Evolutionary conservation across 2,113 vertebrate genomes (phyloP), one percentile per base, ranked within the genome.

Genomic region (Aspidoscelis tigris): DNA sequence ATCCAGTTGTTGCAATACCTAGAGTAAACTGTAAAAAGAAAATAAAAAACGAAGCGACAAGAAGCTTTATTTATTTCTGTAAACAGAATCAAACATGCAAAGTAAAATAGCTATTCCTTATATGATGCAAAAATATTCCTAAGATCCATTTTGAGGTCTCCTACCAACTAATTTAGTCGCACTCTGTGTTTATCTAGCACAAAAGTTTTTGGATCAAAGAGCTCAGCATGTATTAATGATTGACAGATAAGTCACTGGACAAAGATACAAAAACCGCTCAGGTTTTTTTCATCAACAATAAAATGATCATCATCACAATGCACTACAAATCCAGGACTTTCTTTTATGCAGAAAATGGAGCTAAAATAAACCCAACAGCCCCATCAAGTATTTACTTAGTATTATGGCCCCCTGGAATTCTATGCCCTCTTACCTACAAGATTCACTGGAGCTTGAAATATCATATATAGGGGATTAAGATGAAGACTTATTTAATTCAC

Each of bases 191-290:
- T 43, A 73, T 18, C 24, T 16, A 39, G 33, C 41, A 69, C n/a
- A 61, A 78, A 78, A 20, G 33, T 33, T 33, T 33, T 61, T 84
- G 65, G 75, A 84, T 43, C 82, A 61, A 61, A 11, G 39, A 33
- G 8, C 14, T 33, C 58, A 58, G 5, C 39, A 3, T 84, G 16
- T 33, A 83, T 83, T 83, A 84, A 70, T 77, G 33, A 84, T 77
- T 84, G 64, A 84, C 82, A 77, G 12, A 43, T 14, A 33, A 61
- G 7, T 47, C 39, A 24, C 65, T 53, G 33, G 65, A 14, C 65
- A 77, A 84, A 81, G 50, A 4, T 50, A 77, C 33, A 69, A 43
- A 71, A 83, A 16, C 71, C 2, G 44, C 77, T 33, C 41, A 44
- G 18, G 43, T 55, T 55, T 14, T 14, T 55, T 78, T 64, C 53